Conservation (phyloP, 2,888 invertebrate species). For the Venusia cambrica region DNA sequence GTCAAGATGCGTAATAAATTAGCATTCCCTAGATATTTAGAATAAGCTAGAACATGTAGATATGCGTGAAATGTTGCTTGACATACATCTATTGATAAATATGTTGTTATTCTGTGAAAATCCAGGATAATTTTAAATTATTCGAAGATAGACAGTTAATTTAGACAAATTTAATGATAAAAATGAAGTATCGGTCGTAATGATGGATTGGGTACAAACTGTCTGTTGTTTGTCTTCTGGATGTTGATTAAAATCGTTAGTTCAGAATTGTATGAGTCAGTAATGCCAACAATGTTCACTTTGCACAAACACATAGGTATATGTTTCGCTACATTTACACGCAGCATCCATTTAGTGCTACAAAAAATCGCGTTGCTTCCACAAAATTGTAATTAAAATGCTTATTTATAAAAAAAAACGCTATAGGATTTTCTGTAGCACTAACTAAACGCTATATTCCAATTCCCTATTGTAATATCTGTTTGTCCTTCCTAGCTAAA, state of each 20-base stretch:
- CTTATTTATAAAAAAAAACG: slow-evolving; percentile 26
- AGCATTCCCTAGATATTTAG: slow-evolving; percentile 61
- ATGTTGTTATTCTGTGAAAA: slow-evolving; percentile 8
- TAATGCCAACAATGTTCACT: neutral
- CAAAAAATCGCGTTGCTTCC: slow-evolving; percentile 31
- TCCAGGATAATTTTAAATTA: neutral
- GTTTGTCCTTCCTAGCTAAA: slow-evolving; percentile 60
- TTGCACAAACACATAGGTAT: slow-evolving; percentile 22
- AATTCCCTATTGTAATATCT: slow-evolving; percentile 61
- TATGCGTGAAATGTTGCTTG: slow-evolving; percentile 35
- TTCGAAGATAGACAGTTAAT: too few species aligned
- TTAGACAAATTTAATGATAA: too few species aligned
- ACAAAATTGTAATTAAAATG: slow-evolving; percentile 26
- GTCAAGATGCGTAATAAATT: slow-evolving; percentile 45
- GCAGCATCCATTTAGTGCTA: slow-evolving; percentile 39
- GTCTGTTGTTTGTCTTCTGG: too few species aligned
- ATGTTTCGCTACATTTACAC: slow-evolving; percentile 36
- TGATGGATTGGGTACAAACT: too few species aligned
- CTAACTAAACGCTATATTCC: slow-evolving; percentile 57
- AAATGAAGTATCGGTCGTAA: too few species aligned
- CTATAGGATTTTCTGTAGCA: slow-evolving; percentile 35
- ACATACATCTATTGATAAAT: slow-evolving; percentile 26
- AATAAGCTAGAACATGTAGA: slow-evolving; percentile 59
- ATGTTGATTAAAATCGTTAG: too few species aligned
- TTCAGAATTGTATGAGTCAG: slow-evolving; percentile 4